These are phyloP conservation scores for Cantharis rustica DNA, from an alignment of 2,888 invertebrate species.

Conservation along the genomic window DNA sequence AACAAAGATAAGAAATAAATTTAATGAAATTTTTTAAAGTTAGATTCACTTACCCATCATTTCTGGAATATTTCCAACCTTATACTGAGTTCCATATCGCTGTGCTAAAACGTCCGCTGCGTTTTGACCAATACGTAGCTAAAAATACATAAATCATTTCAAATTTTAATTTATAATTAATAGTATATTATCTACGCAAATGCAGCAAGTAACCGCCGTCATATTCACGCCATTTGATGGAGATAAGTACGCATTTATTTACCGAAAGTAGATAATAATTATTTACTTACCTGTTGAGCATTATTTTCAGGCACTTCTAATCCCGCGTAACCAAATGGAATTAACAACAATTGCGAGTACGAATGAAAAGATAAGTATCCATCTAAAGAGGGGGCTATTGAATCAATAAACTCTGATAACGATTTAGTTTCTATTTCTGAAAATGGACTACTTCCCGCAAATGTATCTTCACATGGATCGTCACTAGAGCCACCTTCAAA, in stretches of 20 bases:
- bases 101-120: conserved; percentile 47
- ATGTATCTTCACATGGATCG: conserved; percentile 62
- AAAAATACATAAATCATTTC: conserved; percentile 24
- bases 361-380: conserved; percentile 73
- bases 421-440: conserved; percentile 69
- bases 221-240: too few species aligned
- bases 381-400: conserved; percentile 59
- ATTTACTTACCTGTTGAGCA: conserved; percentile 58
- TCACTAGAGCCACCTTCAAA: conserved; percentile 62
- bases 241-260: too few species aligned
- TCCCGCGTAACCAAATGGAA: conserved; percentile 68
- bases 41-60: conserved; percentile 54
- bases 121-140: conserved; percentile 49
- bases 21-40: neutral
- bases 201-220: too few species aligned
- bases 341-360: conserved; percentile 67
- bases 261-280: too few species aligned
- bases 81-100: conserved; percentile 55
- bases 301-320: conserved; percentile 60
- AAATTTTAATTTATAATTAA: neutral
- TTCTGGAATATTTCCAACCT: conserved; percentile 57
- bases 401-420: conserved; percentile 59
- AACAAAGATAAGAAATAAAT: too few species aligned
- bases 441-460: conserved; percentile 66
- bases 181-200: too few species aligned